Base-by-base conservation (phyloP, 2,113 vertebrate species). In the Hassar affinis region DNA sequence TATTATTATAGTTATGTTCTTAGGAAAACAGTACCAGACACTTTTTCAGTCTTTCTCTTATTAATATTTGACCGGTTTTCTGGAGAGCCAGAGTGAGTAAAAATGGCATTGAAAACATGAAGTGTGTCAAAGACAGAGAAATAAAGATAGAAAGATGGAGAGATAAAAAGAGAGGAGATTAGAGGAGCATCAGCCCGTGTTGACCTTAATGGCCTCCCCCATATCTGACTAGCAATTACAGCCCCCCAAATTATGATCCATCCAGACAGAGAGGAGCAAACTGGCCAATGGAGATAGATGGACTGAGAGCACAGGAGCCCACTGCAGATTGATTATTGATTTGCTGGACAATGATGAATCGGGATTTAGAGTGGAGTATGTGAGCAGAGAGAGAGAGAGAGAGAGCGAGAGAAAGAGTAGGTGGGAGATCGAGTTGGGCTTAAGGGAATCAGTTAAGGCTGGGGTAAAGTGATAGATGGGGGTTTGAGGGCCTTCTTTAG, bases 281-380 rank as follows among this genome's bases (percentile, higher is more conserved):
- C 88, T 81, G 83, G 90, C 90, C 92, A 90, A 94, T 95, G 92
- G 92, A 94, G 93, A 94, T 91, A 88, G 94, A 95, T 95, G 93
- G 90, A 77, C 30, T 64, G 25, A 89, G 91, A 89, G 85, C 84
- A 88, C 87, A 91, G 90, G 89, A 90, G 77, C 83, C 83, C 56
- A 47, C 88, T 90, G 93, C 89, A 93, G 93, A 95, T 94, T 95
- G 94, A 95, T 94, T 95, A 95, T 95, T 94, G 94, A 95, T 95
- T 93, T 91, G 91, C 83, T 79, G 89, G 93, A 94, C 94, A 94
- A 91, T 93, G 94, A 95, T 94, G 92, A 93, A 95, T 94, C 35
- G 91, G 87, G 90, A 90, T 84, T 83, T 89, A 88, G 87, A 91
- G 89, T 86, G 86, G 86, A 86, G 86, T 86, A 81, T 89, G 85